phyloP scores from a whole-genome alignment of 2,797 vertebrate species.

The Scolopax rusticola region DNA sequence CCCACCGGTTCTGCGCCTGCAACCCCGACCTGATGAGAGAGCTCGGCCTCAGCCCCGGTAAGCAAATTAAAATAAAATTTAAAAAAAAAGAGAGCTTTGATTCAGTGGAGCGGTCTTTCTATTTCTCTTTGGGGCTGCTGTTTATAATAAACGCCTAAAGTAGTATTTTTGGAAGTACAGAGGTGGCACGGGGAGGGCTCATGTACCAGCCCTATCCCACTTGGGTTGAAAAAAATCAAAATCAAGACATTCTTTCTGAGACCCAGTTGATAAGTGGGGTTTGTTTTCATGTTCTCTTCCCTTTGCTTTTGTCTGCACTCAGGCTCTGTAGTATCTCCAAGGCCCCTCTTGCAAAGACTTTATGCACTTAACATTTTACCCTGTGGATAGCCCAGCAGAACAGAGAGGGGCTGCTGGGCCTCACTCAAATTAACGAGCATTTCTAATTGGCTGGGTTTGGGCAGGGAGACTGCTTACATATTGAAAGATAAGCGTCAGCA shows the following conservation, averaged over 20 bases:
- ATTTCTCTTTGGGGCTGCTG: not conserved
- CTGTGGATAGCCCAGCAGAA: not conserved
- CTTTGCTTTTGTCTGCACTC: not conserved
- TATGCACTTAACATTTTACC: not conserved
- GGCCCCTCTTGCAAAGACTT: not conserved
- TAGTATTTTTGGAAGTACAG: not conserved
- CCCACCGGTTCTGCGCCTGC: constrained; percentile 96
- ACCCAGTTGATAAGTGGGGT: not conserved
- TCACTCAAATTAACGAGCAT: not conserved
- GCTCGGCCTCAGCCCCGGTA: constrained; percentile 96
- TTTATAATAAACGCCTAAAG: not conserved
- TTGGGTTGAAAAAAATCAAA: not conserved
- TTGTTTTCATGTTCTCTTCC: not conserved
- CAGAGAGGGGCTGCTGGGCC: not conserved
- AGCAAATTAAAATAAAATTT: constrained; percentile 51
- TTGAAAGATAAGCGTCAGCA: not conserved
- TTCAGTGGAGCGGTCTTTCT: not conserved
- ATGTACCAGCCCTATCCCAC: not conserved
- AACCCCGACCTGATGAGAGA: constrained; percentile 93
- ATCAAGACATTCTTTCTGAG: not conserved
- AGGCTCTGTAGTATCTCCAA: not conserved
- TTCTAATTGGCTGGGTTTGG: not conserved
- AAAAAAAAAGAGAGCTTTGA: not conserved
- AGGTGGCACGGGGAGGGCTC: not conserved
- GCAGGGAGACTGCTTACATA: not conserved